A percentile compares a stretch with the other conserved stretches of the same genome.
Conservation (phyloP, 2,797 vertebrate genomes). For the Phrynocephalus guinanensis region DNA sequence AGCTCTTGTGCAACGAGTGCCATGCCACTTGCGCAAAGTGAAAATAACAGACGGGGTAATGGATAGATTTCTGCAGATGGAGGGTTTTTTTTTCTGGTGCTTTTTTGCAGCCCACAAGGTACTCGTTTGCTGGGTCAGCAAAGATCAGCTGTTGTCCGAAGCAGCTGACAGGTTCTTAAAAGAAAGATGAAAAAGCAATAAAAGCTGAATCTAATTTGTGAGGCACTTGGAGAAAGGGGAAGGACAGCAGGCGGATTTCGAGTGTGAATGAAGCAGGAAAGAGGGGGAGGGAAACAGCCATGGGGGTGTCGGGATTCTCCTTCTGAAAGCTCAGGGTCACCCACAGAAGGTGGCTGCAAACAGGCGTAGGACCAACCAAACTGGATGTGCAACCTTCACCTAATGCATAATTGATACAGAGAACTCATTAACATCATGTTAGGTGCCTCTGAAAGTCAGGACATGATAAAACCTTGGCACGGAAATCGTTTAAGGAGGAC, state of each 20-base stretch:
- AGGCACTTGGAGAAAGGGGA: not conserved
- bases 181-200: not conserved
- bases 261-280: no score
- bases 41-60: not conserved
- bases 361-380: not conserved
- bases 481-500: no score
- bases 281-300: not conserved
- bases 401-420: no score
- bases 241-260: no score
- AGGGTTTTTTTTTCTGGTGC: no score
- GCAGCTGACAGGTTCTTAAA: not conserved
- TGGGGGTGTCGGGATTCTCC: no score
- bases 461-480: no score
- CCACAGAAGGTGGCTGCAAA: not conserved
- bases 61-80: not conserved
- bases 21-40: conserved; percentile 24
- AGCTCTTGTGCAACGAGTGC: conserved; percentile 21
- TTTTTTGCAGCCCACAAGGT: not conserved
- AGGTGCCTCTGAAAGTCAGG: no score
- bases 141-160: not conserved
- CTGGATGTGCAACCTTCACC: no score
- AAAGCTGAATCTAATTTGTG: not conserved
- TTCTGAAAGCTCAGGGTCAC: not conserved
- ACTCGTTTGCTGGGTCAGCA: conserved; percentile 38
- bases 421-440: no score